Base-by-base conservation (phyloP, 2,888 invertebrate species). In the Candidula unifasciata region DNA sequence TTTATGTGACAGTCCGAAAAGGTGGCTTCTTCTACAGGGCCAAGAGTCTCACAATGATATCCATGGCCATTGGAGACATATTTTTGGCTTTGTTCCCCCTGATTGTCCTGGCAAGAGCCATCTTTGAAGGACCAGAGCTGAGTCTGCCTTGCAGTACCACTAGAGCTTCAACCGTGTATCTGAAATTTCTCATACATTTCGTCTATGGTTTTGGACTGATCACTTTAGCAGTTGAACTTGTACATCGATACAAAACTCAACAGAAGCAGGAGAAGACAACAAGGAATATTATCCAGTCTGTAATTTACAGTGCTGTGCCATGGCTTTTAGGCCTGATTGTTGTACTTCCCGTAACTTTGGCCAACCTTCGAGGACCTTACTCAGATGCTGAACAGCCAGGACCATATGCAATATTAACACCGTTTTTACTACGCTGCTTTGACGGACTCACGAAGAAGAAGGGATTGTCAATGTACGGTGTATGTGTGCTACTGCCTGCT, bases 251-350 rank as follows among this genome's bases (percentile, higher is more conserved):
- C 27, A 68, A 37, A 54, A 16, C 30, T 24, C 30, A 5, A 24
- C 10, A 10, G n/a, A 0, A 0, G 18, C n/a, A 3, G 10, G n/a
- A 6, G 8, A 69, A 68, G 3, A 33, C 52, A 2, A n/a, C 6
- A 0, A 66, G 13, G 2, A 52, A 80, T 21, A 21, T 69, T 3
- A 18, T 68, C 18, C 52, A 30, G 37, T 13, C 80, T 18, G 1
- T 69, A 18, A 6, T 30, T 0, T 68, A 2, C 30, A 80, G 80
- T 21, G 52, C 68, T 24, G n/a, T 80, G n/a, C 80, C 80, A 2
- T 80, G 80, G 80, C 3, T 80, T 2, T 33, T 80, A 1, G 80
- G 69, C 3, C 44, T 80, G 69, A 52, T 80, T n/a, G n/a, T 80
- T 18, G 33, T 80, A 30, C 69, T 80, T 0, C 80, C 69, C 3